These are phyloP conservation scores for Sitta europaea DNA, from an alignment of 2,113 vertebrate species.

Conservation along the genomic window DNA sequence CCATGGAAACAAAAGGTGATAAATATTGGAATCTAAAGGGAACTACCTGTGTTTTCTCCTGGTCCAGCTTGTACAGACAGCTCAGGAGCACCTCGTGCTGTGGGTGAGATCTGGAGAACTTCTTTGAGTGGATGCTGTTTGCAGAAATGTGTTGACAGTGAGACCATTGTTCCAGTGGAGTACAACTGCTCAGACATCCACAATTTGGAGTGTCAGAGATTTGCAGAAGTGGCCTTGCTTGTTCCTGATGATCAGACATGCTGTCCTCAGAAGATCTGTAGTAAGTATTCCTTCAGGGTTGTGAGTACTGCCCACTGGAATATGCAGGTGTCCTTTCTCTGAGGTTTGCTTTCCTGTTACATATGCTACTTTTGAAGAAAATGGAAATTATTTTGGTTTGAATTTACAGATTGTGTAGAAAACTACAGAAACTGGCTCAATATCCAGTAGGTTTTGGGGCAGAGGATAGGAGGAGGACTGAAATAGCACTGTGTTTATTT, in stretches of 20 bases:
- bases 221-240: slow-evolving; percentile 83
- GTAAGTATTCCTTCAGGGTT: slow-evolving; percentile 71
- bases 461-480: not conserved
- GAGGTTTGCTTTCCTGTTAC: not conserved
- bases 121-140: slow-evolving; percentile 87
- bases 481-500: not conserved
- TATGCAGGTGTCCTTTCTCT: not conserved
- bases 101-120: slow-evolving; percentile 90
- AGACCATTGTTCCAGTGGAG: slow-evolving; percentile 82
- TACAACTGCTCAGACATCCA: slow-evolving; percentile 76
- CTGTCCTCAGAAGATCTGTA: slow-evolving; percentile 86
- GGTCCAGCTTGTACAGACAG: slow-evolving; percentile 90
- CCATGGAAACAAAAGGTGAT: not conserved
- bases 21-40: not conserved
- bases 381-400: not conserved
- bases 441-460: not conserved
- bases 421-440: not conserved
- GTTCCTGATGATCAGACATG: slow-evolving; percentile 83
- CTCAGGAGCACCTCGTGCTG: slow-evolving; percentile 77
- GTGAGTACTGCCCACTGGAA: not conserved
- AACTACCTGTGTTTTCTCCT: not conserved
- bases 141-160: slow-evolving; percentile 85
- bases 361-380: not conserved
- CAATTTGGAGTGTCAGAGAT: slow-evolving; percentile 72
- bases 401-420: not conserved